A percentile compares a stretch with the other conserved stretches of the same genome.
Evolutionary conservation across 2,113 vertebrate genomes (phyloP).

Genomic region (Orthonyx spaldingii): DNA sequence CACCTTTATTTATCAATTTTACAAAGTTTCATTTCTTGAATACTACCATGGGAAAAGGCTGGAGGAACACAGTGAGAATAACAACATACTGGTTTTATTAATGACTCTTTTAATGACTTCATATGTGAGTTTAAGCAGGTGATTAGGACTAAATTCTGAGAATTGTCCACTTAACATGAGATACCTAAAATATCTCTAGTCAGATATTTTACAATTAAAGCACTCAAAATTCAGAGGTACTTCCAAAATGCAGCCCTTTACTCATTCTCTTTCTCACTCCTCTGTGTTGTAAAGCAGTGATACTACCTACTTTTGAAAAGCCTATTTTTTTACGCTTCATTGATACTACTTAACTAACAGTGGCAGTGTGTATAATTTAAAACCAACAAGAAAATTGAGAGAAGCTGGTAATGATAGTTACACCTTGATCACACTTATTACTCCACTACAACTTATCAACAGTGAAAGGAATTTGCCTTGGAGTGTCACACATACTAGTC

Average conservation of each 20-base stretch:
- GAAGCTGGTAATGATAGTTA: not conserved
- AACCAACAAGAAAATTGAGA: not conserved
- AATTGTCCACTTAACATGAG: not conserved
- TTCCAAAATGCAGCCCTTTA: not conserved
- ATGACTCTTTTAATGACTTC: not conserved
- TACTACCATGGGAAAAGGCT: not conserved
- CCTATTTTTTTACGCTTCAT: not conserved
- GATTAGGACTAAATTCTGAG: not conserved
- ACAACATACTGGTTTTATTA: not conserved
- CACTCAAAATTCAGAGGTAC: not conserved
- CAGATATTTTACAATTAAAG: not conserved
- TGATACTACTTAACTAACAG: not conserved
- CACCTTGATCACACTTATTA: not conserved
- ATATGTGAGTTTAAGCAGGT: not conserved
- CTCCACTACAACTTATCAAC: not conserved
- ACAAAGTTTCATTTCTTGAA: not conserved
- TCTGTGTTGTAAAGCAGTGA: not conserved
- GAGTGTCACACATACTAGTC: not conserved
- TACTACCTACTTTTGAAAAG: not conserved
- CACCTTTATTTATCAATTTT: not conserved
- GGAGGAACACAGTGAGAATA: not conserved
- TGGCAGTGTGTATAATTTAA: not conserved
- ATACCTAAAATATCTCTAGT: not conserved
- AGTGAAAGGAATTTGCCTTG: not conserved
- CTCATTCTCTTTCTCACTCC: not conserved